phyloP scores from a whole-genome alignment of 2,113 vertebrate genomes.

The Perca flavescens region DNA sequence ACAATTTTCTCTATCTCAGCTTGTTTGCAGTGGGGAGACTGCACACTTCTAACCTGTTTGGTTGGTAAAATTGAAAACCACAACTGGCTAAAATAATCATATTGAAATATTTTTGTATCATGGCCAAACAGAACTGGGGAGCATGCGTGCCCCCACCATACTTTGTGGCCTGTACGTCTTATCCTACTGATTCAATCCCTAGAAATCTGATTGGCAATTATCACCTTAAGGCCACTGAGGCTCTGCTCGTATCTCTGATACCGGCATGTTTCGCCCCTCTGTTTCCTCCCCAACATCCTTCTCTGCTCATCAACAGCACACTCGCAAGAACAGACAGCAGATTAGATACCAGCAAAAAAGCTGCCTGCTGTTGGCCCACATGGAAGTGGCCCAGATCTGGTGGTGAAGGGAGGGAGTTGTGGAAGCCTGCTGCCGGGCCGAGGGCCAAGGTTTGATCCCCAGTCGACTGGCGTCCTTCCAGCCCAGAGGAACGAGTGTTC shows the following conservation, averaged over 20 bases:
- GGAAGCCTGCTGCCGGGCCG: conserved; percentile 73
- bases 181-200: conserved; percentile 52
- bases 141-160: conserved; percentile 14
- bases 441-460: conserved; percentile 78
- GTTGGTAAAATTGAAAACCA: conserved; percentile 15
- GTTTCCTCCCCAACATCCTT: conserved; percentile 62
- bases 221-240: conserved; percentile 61
- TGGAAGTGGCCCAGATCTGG: conserved; percentile 80
- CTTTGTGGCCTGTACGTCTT: conserved; percentile 35
- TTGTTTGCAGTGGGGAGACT: conserved; percentile 42
- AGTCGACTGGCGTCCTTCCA: conserved; percentile 79
- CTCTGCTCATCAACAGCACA: conserved; percentile 72
- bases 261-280: conserved; percentile 52
- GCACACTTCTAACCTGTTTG: conserved; percentile 16
- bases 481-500: conserved; percentile 74
- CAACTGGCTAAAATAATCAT: conserved; percentile 16
- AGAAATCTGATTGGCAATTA: conserved; percentile 62
- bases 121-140: conserved; percentile 18
- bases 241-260: conserved; percentile 64
- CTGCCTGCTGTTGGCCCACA: conserved; percentile 79
- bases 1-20: conserved; percentile 48
- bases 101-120: conserved; percentile 33
- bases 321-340: conserved; percentile 78
- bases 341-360: conserved; percentile 74
- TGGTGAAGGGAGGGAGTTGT: conserved; percentile 68